These are phyloP conservation scores for Drosophila dunni DNA, from an alignment of 1,140 invertebrate species.

Conservation along the genomic window DNA sequence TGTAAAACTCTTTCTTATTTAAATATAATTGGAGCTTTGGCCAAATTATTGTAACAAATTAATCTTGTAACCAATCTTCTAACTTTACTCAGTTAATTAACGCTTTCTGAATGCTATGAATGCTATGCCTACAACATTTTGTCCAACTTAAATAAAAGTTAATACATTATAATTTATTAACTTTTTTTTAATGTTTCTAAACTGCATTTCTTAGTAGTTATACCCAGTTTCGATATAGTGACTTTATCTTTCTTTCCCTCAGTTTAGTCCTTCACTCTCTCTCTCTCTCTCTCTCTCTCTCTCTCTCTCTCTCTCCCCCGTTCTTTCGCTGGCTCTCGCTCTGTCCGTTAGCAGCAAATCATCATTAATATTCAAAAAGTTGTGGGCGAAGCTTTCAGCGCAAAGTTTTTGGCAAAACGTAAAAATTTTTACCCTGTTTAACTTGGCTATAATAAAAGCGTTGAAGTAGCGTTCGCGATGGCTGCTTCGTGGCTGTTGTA, in stretches of 20 bases:
- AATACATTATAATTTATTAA: background rate
- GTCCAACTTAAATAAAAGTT: background rate
- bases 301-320: background rate
- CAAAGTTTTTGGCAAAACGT: conserved; percentile 54
- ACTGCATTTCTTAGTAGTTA: conserved; percentile 4
- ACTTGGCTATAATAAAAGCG: conserved; percentile 56
- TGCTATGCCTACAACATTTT: too few species aligned
- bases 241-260: background rate
- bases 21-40: too few species aligned
- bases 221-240: background rate
- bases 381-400: conserved; percentile 70
- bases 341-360: conserved; percentile 48
- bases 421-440: conserved; percentile 64
- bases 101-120: too few species aligned
- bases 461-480: conserved; percentile 19
- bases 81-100: too few species aligned
- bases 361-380: conserved; percentile 82
- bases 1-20: too few species aligned
- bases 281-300: background rate
- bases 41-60: too few species aligned
- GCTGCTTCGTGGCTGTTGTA: conserved; percentile 3
- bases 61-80: too few species aligned
- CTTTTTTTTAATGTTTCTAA: background rate
- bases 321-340: background rate
- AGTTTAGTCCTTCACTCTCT: background rate